phyloP scores from a whole-genome alignment of 2,113 vertebrate genomes.

The Delphinus delphis region DNA sequence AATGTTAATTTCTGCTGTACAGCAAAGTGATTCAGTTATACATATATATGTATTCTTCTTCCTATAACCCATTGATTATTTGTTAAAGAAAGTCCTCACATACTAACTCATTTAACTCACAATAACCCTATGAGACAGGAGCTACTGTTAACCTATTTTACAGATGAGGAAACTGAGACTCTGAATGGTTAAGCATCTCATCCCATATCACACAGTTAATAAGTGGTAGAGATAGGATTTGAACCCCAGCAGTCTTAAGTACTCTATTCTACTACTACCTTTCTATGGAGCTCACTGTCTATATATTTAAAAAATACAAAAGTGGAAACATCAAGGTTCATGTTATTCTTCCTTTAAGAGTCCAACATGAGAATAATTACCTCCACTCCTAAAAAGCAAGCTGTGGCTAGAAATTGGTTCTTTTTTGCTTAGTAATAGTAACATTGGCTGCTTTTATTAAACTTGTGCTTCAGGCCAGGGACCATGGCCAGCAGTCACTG shows the following conservation, averaged over 20 bases:
- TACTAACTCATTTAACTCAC: neutral
- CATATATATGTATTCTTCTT: neutral
- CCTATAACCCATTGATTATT: neutral
- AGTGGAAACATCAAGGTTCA: neutral
- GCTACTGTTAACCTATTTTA: neutral
- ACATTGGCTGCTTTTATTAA: neutral
- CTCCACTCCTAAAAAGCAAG: neutral
- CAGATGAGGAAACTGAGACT: neutral
- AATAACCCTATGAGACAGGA: neutral
- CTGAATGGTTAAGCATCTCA: neutral
- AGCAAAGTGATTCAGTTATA: neutral
- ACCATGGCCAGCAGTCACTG: neutral
- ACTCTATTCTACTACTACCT: neutral
- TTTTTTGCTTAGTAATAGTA: conserved; percentile 17
- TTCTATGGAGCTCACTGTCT: neutral
- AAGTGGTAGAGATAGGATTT: neutral
- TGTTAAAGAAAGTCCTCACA: neutral
- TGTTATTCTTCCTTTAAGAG: conserved; percentile 29
- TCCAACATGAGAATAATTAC: neutral
- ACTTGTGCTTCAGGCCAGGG: neutral
- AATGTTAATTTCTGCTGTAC: neutral
- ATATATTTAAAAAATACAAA: neutral
- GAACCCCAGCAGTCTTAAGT: neutral
- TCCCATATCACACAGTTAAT: neutral
- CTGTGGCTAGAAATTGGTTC: neutral